A percentile compares a stretch with the other conserved stretches of the same genome.
Conservation (phyloP, 2,888 invertebrate genomes). For the Meloe dianella region DNA sequence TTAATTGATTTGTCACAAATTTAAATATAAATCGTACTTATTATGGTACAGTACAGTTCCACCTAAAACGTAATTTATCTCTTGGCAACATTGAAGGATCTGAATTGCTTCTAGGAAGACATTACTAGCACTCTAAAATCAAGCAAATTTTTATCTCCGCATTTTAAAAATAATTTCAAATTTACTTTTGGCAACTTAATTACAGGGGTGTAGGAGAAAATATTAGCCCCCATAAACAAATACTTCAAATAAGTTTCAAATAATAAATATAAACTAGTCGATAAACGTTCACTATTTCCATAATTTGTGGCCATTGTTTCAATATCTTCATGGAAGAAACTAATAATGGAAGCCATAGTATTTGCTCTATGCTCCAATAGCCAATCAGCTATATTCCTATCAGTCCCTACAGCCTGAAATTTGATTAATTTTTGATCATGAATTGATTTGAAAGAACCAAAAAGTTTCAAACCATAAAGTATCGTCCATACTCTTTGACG, state of each 20-base stretch:
- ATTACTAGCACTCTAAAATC: conserved; percentile 79
- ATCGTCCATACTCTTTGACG: conserved; percentile 81
- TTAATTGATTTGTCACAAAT: not conserved
- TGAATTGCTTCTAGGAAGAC: conserved; percentile 88
- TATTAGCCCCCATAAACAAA: conserved; percentile 81
- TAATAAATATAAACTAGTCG: conserved; percentile 81
- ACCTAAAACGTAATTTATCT: conserved; percentile 78
- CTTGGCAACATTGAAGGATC: conserved; percentile 83
- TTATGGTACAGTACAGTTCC: conserved; percentile 88
- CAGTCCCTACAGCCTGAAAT: conserved; percentile 83
- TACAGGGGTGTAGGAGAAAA: conserved; percentile 83
- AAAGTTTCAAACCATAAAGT: conserved; percentile 75
- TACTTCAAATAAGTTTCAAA: conserved; percentile 90
- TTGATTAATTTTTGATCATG: conserved; percentile 14
- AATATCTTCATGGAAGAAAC: conserved; percentile 86
- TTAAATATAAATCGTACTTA: conserved; percentile 65
- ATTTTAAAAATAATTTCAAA: conserved; percentile 10
- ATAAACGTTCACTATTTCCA: conserved; percentile 65
- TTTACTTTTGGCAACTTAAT: conserved; percentile 80
- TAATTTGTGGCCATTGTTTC: conserved; percentile 67
- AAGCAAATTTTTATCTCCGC: conserved; percentile 13
- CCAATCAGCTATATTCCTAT: conserved; percentile 83
- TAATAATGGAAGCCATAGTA: conserved; percentile 76
- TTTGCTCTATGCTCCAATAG: conserved; percentile 79
- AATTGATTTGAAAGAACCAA: not conserved